These are phyloP conservation scores for Hippopotamyrus pictus DNA, from an alignment of 2,797 vertebrate genomes.

Conservation along the genomic window DNA sequence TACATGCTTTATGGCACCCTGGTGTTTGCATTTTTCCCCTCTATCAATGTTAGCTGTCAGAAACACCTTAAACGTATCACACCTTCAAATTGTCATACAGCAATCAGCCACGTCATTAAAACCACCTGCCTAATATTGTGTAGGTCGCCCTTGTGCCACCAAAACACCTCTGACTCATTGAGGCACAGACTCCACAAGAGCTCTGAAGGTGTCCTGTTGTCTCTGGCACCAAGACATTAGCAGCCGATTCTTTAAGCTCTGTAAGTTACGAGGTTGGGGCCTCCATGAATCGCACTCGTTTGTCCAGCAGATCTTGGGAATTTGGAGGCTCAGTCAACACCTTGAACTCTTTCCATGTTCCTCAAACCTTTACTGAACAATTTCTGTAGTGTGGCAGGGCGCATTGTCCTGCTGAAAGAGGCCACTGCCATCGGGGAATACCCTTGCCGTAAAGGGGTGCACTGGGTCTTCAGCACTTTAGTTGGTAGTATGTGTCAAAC, in stretches of 20 bases:
- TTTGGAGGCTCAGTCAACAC: neutral
- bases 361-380: neutral
- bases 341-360: neutral
- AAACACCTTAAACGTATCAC: neutral
- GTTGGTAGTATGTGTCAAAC: neutral
- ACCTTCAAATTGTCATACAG: neutral
- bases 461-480: neutral
- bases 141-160: neutral
- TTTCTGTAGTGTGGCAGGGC: neutral
- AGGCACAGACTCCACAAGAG: neutral
- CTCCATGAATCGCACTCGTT: neutral
- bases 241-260: neutral
- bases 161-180: neutral
- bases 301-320: neutral
- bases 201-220: neutral
- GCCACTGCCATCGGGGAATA: neutral
- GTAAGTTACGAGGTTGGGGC: neutral
- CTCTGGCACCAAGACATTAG: neutral
- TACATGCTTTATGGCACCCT: neutral
- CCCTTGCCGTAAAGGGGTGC: neutral
- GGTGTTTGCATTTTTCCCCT: neutral
- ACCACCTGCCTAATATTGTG: neutral
- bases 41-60: neutral
- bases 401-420: neutral
- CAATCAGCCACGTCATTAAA: neutral